Percentiles rank a stretch among this genome's conserved stretches.
Evolutionary conservation across 2,113 vertebrate species (phyloP).

Genomic region (Propithecus coquereli): DNA sequence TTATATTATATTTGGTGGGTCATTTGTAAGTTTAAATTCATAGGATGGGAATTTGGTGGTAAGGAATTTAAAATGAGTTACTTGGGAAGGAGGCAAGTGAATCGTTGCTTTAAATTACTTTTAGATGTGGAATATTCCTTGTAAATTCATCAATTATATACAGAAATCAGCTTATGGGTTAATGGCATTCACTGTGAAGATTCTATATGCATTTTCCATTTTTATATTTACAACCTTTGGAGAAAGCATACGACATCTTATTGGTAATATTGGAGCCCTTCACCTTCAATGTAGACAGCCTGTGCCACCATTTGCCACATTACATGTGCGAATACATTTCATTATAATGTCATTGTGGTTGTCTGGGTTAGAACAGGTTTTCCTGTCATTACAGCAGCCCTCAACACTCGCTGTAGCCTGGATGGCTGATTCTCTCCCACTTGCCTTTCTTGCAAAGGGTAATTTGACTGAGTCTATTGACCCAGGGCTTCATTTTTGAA

Average conservation of each 20-base stretch:
- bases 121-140: background rate
- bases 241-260: background rate
- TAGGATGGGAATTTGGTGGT: background rate
- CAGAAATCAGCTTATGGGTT: background rate
- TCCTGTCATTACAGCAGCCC: background rate
- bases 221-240: background rate
- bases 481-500: background rate
- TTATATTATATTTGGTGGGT: background rate
- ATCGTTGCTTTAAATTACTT: background rate
- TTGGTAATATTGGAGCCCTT: background rate
- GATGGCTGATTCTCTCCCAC: background rate
- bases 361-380: background rate
- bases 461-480: background rate
- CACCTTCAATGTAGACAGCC: background rate
- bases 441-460: background rate
- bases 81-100: background rate
- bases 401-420: no score
- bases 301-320: background rate
- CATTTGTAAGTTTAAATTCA: background rate
- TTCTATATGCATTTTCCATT: background rate
- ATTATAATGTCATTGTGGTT: background rate
- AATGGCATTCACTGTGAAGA: background rate
- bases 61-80: background rate
- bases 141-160: background rate
- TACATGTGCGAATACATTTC: background rate